phyloP scores from a whole-genome alignment of 2,797 vertebrate genomes.

The Myotis findleyi region DNA sequence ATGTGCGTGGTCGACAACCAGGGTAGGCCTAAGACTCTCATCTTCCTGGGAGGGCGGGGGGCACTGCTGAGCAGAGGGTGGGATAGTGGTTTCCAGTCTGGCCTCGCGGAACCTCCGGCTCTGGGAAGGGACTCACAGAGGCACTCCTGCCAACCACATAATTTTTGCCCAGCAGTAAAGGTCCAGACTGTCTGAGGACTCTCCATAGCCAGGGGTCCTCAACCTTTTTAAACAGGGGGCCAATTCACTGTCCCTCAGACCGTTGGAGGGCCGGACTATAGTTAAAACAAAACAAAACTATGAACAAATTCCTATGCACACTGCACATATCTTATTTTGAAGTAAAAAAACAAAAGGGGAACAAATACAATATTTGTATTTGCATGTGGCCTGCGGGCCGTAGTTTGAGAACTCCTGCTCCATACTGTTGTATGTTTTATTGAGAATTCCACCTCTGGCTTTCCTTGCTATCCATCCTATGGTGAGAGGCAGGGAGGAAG shows the following conservation, averaged over 20 bases:
- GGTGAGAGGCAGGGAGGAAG: not conserved
- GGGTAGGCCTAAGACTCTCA: slow-evolving; percentile 83
- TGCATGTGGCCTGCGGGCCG: no score
- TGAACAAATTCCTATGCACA: no score
- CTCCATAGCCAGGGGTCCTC: no score
- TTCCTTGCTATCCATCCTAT: not conserved
- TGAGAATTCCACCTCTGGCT: not conserved
- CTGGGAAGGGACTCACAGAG: not conserved
- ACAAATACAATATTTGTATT: no score
- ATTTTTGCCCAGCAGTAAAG: not conserved
- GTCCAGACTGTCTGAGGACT: not conserved
- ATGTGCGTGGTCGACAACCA: slow-evolving; percentile 97
- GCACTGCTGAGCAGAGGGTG: rapidly evolving
- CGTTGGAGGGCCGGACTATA: no score
- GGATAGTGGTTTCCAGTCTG: not conserved
- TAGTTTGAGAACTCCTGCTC: no score
- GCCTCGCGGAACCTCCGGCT: rapidly evolving
- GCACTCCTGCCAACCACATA: not conserved
- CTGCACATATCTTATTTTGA: no score
- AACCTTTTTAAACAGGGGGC: no score
- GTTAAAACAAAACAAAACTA: no score
- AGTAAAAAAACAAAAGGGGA: no score
- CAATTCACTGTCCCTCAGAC: no score
- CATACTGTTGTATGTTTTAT: not conserved
- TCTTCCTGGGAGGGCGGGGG: rapidly evolving